A percentile compares a stretch with the other conserved stretches of the same genome.
Conservation (phyloP, 2,113 vertebrate genomes). For the Bucco capensis region DNA sequence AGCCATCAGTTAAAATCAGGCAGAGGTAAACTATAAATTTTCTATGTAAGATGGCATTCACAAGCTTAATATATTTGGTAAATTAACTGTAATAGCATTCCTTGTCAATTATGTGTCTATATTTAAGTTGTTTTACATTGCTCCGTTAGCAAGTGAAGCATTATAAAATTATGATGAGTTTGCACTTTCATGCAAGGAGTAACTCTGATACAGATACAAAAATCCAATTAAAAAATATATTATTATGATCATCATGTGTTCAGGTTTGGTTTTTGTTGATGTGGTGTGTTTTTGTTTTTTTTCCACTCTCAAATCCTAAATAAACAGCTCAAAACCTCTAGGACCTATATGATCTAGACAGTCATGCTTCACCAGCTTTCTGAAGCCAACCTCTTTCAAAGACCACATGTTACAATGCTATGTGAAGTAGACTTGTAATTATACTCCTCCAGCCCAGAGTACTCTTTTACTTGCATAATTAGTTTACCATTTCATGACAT, state of each 20-base stretch:
- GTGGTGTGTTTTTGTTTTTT: too few relatives aligned
- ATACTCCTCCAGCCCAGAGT: neutral
- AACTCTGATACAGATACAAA: slow-evolving; percentile 11
- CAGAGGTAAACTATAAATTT: neutral
- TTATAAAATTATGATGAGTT: slow-evolving; percentile 10
- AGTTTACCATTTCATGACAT: slow-evolving; percentile 54
- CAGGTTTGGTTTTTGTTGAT: neutral
- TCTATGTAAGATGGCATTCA: neutral
- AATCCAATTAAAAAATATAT: slow-evolving; percentile 43
- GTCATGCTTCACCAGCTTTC: neutral
- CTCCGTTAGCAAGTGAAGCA: slow-evolving; percentile 40
- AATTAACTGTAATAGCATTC: neutral
- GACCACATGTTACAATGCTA: neutral
- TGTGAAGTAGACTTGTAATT: slow-evolving; percentile 14
- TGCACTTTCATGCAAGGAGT: neutral
- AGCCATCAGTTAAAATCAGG: neutral
- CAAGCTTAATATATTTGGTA: neutral
- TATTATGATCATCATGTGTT: neutral
- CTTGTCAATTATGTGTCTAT: neutral
- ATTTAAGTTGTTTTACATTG: neutral
- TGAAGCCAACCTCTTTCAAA: neutral
- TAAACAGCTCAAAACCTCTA: slow-evolving; percentile 19
- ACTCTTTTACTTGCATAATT: slow-evolving; percentile 12
- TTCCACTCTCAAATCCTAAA: slow-evolving; percentile 40
- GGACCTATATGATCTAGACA: neutral